Conservation (phyloP, 2,797 vertebrate species). For the Neosilurus hyrtlii region DNA sequence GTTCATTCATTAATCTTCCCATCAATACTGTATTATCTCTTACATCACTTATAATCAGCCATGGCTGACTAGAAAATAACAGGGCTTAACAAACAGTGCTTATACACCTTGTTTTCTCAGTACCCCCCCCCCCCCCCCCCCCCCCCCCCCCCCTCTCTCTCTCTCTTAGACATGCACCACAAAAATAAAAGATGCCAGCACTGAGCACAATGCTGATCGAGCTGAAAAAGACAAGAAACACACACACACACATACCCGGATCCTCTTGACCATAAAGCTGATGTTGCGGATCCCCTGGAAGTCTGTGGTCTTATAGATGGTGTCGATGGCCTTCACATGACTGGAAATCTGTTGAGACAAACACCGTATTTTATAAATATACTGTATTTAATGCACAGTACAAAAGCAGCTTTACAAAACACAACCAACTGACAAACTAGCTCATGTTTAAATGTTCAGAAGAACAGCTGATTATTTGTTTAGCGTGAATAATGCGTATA, state of each 20-base stretch:
- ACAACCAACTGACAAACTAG: background rate
- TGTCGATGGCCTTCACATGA: conserved; percentile 94
- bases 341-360: conserved; percentile 85
- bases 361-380: too few relatives aligned
- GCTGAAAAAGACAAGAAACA: background rate
- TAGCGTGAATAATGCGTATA: background rate
- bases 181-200: background rate
- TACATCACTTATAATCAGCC: background rate
- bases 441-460: background rate
- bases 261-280: conserved; percentile 98
- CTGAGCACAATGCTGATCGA: background rate
- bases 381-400: background rate
- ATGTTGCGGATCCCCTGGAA: conserved; percentile 95
- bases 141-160: background rate
- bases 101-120: background rate
- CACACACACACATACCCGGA: conserved; percentile 78
- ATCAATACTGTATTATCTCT: background rate
- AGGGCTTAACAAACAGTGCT: too few relatives aligned
- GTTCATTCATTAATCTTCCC: background rate
- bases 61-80: background rate
- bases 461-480: too few relatives aligned
- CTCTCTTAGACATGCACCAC: background rate
- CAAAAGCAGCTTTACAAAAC: conserved; percentile 11
- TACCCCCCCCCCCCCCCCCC: background rate
- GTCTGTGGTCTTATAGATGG: conserved; percentile 93